Conservation (phyloP, 2,113 vertebrate genomes). For the Anhinga anhinga region DNA sequence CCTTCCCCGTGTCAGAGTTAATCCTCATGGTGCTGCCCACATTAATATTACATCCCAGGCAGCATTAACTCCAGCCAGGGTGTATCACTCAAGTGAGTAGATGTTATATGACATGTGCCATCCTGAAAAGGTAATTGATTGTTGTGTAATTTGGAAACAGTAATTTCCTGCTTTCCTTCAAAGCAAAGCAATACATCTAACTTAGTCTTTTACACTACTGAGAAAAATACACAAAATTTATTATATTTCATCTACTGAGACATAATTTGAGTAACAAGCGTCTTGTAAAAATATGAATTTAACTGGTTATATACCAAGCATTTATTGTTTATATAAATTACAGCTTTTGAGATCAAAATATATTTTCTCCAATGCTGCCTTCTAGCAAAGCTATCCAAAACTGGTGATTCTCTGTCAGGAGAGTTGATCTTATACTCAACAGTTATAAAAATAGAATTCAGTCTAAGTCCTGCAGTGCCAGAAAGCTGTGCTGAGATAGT, state of each 20-base stretch:
- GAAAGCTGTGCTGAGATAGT: neutral
- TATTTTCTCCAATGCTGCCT: neutral
- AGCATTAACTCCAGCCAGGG: neutral
- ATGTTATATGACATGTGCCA: neutral
- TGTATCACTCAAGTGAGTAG: neutral
- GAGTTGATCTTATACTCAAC: neutral
- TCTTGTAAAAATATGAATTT: neutral
- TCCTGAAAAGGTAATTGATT: neutral
- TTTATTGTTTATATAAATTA: neutral
- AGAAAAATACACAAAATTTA: neutral
- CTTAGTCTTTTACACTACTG: neutral
- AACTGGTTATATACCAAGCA: neutral
- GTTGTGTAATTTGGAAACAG: neutral
- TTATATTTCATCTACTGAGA: neutral
- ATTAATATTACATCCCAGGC: constrained; percentile 2
- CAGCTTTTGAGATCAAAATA: neutral
- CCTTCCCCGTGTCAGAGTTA: neutral
- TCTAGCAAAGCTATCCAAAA: neutral
- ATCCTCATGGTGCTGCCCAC: neutral
- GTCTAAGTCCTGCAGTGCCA: neutral
- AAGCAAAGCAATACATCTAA: neutral
- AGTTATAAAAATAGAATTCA: neutral
- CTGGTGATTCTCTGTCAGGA: neutral
- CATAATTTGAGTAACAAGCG: neutral
- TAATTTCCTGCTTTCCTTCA: neutral